Evolutionary conservation across 2,113 vertebrate genomes (phyloP).

Genomic region (Pardalotus punctatus): DNA sequence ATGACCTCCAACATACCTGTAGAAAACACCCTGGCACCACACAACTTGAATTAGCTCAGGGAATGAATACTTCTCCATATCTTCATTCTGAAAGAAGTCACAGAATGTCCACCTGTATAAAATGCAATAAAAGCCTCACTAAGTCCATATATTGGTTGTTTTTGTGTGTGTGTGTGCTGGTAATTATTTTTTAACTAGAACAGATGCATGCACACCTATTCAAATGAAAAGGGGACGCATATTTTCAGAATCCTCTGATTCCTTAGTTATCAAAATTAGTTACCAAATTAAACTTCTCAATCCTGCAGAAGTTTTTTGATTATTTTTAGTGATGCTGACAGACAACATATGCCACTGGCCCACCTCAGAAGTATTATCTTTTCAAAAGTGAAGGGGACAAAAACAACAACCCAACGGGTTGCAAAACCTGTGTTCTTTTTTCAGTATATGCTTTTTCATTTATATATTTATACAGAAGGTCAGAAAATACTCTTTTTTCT

Average conservation of each 20-base stretch:
- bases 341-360: neutral
- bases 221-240: neutral
- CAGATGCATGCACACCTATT: neutral
- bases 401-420: neutral
- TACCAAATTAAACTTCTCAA: neutral
- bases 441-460: neutral
- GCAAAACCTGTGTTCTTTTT: neutral
- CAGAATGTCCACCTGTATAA: slow-evolving; percentile 79
- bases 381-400: neutral
- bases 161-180: neutral
- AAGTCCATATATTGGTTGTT: neutral
- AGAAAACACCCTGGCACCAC: slow-evolving; percentile 82
- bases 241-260: neutral
- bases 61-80: slow-evolving; percentile 40
- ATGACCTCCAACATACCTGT: slow-evolving; percentile 72
- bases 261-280: neutral
- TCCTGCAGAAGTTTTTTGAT: neutral
- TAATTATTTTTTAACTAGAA: neutral
- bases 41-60: slow-evolving; percentile 80
- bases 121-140: neutral
- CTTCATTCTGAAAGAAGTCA: slow-evolving; percentile 58
- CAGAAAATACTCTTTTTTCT: neutral
- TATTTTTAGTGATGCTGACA: neutral
- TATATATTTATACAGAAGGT: neutral
- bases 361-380: neutral